Conservation (phyloP, 64 coral and sea anemone species). For the Cladopsammia gracilis region DNA sequence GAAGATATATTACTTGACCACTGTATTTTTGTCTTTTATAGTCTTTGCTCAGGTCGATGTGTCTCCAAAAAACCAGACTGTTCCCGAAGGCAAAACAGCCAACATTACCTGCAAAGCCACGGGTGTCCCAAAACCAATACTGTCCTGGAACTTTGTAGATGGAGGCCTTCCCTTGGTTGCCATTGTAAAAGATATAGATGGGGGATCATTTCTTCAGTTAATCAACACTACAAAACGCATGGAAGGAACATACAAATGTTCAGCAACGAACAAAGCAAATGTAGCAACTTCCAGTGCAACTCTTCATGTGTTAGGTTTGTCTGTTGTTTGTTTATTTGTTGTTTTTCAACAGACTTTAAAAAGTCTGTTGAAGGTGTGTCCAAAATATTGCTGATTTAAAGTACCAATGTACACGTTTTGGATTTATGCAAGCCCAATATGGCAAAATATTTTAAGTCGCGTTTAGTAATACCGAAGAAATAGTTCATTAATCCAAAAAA, state of each 20-base stretch:
- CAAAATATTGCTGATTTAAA: no score
- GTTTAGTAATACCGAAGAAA: no score
- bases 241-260: constrained; percentile 3
- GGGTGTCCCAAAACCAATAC: neutral
- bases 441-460: no score
- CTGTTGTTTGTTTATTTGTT: neutral
- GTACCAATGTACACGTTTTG: no score
- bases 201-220: neutral
- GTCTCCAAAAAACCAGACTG: constrained; percentile 2
- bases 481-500: no score
- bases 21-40: neutral
- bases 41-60: neutral
- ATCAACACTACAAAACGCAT: neutral
- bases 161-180: neutral
- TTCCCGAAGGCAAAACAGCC: neutral
- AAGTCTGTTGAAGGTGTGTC: no score
- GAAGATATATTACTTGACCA: no score
- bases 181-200: neutral
- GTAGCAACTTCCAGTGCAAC: neutral
- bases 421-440: no score
- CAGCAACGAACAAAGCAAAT: constrained; percentile 1
- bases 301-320: constrained; percentile 9
- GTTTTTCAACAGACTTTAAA: no score
- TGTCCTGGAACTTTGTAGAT: neutral
- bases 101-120: neutral